phyloP scores from a whole-genome alignment of 2,888 invertebrate species.

The Suillia variegata region DNA sequence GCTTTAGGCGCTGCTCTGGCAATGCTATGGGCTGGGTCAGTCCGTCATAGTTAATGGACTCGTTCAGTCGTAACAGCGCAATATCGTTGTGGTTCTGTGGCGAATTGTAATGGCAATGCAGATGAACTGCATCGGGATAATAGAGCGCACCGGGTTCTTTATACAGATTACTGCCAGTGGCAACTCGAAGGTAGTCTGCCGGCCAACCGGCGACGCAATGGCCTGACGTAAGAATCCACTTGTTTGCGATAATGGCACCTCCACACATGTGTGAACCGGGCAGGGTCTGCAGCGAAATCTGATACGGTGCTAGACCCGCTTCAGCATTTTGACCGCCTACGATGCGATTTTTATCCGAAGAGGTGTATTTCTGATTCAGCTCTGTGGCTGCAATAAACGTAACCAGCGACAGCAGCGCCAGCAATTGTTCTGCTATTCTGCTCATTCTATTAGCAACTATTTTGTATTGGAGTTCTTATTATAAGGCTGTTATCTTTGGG shows the following conservation, averaged over 20 bases:
- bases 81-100: conserved; percentile 67
- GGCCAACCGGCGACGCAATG: conserved; percentile 50
- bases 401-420: no score
- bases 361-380: no score
- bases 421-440: no score
- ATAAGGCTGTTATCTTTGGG: no score
- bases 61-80: conserved; percentile 67
- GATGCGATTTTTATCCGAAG: conserved; percentile 36
- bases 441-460: no score
- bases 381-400: no score
- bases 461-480: no score
- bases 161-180: conserved; percentile 45
- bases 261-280: conserved; percentile 45
- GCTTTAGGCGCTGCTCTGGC: conserved; percentile 63
- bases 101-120: conserved; percentile 48
- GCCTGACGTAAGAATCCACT: conserved; percentile 51
- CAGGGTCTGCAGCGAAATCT: conserved; percentile 48
- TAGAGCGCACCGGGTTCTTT: conserved; percentile 39
- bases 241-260: conserved; percentile 45
- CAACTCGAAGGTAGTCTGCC: conserved; percentile 42
- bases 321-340: conserved; percentile 45
- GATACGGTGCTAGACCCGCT: conserved; percentile 49
- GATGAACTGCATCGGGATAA: conserved; percentile 39
- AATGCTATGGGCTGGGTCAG: conserved; percentile 62
- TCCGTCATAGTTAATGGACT: conserved; percentile 63